Evolutionary conservation across 2,888 invertebrate genomes (phyloP), one percentile per base, ranked within the genome.

Genomic region (Patella pellucida): DNA sequence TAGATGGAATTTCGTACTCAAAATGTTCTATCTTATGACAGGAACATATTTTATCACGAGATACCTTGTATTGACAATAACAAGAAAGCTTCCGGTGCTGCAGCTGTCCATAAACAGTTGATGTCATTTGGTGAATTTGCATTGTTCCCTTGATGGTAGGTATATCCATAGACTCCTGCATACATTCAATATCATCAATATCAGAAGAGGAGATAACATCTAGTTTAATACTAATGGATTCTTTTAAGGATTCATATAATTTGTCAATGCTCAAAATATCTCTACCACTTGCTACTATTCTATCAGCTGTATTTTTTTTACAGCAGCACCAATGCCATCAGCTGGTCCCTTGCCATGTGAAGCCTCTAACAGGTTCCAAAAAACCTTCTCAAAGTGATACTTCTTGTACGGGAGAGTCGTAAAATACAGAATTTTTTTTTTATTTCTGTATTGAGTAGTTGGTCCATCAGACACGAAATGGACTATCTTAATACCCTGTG

Each of bases 361-460:
- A 15, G 54, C 54, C 16, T 54, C 16, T 54, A 54, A 54, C 16
- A 54, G 16, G 16, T 16, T 54, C 1, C 54, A 54, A 16, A 15
- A 54, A 16, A 54, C 54, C 54, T 54, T 12, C 14, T 54, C 54
- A 54, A 54, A 54, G 16, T 16, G 2, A 54, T 54, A 54, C 3
- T 68, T 68, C 19, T 68, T 68, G 31, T 14, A 31, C 3, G 31
- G 68, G 4, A 68, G 12, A 27, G 31, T 54, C 2, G 14, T 54
- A n/a, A 72, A 27, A 11, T 89, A 79, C 77, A 83, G 85, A 83
- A 91, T 90, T 84, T 89, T 88, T 0, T 78, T 81, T 82, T 90
- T 89, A 74, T 91, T 88, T 27, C 85, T 69, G 72, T 89, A 88
- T 74, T 89, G 88, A 19, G 84, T 87, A 1, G 82, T 79, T 4